A percentile compares a stretch with the other conserved stretches of the same genome.
These are phyloP conservation scores for Rhabdomys dilectus DNA, from an alignment of 2,113 vertebrate genomes.

Conservation along the genomic window DNA sequence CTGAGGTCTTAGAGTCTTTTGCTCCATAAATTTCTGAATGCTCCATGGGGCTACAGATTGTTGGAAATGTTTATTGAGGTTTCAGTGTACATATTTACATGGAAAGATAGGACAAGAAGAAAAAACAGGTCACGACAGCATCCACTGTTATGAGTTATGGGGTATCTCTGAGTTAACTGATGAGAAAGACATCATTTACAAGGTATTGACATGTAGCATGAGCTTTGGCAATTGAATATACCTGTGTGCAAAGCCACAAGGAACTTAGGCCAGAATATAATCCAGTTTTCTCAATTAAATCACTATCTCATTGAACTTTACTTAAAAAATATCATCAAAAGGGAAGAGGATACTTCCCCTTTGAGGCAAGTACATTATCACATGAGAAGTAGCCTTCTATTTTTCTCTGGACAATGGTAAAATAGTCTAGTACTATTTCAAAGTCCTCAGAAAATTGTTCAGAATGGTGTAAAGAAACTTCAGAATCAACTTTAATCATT, in stretches of 20 bases:
- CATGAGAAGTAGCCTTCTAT: neutral
- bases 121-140: neutral
- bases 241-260: neutral
- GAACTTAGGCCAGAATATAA: neutral
- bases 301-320: neutral
- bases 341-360: too few relatives aligned
- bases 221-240: neutral
- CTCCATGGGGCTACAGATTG: neutral
- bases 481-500: neutral
- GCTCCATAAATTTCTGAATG: neutral
- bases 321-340: neutral
- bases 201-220: accelerated
- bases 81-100: neutral
- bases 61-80: neutral
- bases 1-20: accelerated
- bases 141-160: neutral
- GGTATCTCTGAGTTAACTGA: neutral
- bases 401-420: neutral
- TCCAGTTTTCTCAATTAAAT: neutral
- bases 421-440: neutral
- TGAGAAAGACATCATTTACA: neutral
- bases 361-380: neutral
- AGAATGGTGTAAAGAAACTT: neutral
- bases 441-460: neutral
- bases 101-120: neutral